Percentiles rank a stretch among this genome's conserved stretches.
Conservation (phyloP, 2,797 vertebrate species). For the Ctenopoma multispine region DNA sequence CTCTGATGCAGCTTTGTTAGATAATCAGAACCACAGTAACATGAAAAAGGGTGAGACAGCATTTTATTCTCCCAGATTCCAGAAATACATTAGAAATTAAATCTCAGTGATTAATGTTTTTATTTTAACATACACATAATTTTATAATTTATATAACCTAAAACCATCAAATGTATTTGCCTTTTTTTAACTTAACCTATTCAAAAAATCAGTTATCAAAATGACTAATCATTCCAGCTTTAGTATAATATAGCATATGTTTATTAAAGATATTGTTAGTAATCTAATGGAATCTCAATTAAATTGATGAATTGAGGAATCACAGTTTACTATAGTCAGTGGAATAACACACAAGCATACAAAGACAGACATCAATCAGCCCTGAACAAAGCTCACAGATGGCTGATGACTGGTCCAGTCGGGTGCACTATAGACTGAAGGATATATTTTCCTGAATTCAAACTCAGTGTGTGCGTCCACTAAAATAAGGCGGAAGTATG, state of each 20-base stretch:
- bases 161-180: too few relatives aligned
- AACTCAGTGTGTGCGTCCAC: constrained; percentile 5
- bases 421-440: constrained; percentile 12
- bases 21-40: constrained; percentile 1
- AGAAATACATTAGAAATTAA: neutral
- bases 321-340: constrained; percentile 5
- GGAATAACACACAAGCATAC: too few relatives aligned
- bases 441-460: constrained; percentile 10
- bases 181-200: too few relatives aligned
- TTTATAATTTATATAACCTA: too few relatives aligned
- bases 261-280: neutral
- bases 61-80: neutral
- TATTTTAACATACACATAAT: too few relatives aligned
- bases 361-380: constrained; percentile 29
- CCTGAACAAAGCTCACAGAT: constrained; percentile 26
- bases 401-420: constrained; percentile 17
- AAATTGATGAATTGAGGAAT: constrained; percentile 8
- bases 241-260: neutral
- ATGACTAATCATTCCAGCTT: too few relatives aligned
- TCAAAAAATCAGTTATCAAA: too few relatives aligned
- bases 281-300: neutral
- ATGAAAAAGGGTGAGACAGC: constrained; percentile 9
- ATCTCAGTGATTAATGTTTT: too few relatives aligned
- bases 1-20: constrained; percentile 16
- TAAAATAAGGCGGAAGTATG: constrained; percentile 37